Base-by-base conservation (phyloP, 2,888 invertebrate species). In the Caenorhabditis uteleia region DNA sequence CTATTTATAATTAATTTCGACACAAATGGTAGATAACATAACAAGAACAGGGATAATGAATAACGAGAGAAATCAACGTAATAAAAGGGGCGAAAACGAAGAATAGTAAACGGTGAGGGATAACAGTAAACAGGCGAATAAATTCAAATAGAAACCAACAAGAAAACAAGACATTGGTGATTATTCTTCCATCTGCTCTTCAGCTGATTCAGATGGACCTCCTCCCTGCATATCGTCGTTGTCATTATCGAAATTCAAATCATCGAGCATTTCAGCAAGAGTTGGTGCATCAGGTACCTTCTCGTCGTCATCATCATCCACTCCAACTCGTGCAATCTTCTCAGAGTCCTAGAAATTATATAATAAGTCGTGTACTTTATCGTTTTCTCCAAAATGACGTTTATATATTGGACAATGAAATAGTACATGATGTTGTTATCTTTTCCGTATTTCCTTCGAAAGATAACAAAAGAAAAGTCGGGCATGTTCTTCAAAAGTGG, bases 181-280 rank as follows among this genome's bases (percentile, higher is more conserved):
- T 58, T 49, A 57, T 34, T 54, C 49, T 16, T 62, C 43, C 62
- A 62, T 62, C 36, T 57, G 50, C 7, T 53, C 62, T 5, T 55
- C 54, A 7, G 34, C 43, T 29, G 31, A 25, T 42, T 45, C 16
- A 16, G 21, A 16, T 14, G 45, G 29, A 5, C 33, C 12, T 31
- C 31, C 58, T n/a, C 62, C 59, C 26, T 56, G 49, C 68, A 62
- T 68, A 25, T 71, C 61, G 18, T 60, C 61, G 25, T 65, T 58
- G 26, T n/a, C n/a, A n/a, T n/a, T n/a, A 14, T 77, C 91, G 42
- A 94, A 88, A 36, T 88, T 88, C 79, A 95, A 86, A 84, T 95
- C 94, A 68, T 95, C 93, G 72, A 95, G 86, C 95, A 95, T 94
- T 86, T 95, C 94, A 36, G 90, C 91, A 7, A 95, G 87, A 0